Conservation (phyloP, 2,888 invertebrate species). For the Elgonia sp. region DNA sequence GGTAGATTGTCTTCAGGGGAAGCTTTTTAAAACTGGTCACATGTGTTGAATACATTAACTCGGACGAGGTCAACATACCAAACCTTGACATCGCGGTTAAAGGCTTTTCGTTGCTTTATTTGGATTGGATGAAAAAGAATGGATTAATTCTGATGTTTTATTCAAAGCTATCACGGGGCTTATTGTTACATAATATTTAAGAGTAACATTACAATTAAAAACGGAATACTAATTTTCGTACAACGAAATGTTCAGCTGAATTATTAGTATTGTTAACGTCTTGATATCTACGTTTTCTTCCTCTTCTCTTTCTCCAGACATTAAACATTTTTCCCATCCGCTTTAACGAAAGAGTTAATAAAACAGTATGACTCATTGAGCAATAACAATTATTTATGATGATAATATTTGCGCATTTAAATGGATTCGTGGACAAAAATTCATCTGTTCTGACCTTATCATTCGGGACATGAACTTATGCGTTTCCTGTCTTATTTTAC, state of each 20-base stretch:
- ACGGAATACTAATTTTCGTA: background rate
- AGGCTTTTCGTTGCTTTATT: conserved; percentile 36
- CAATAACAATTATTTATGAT: conserved; percentile 24
- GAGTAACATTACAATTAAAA: background rate
- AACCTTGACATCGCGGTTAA: conserved; percentile 52
- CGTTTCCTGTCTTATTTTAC: background rate
- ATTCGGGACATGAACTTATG: background rate
- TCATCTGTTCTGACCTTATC: background rate
- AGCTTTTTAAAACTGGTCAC: conserved; percentile 68
- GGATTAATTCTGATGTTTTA: conserved; percentile 24
- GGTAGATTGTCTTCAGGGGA: conserved; percentile 49
- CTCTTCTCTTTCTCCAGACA: background rate
- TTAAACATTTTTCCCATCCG: background rate
- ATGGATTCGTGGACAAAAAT: conserved; percentile 4
- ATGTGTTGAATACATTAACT: conserved; percentile 67
- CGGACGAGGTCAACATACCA: conserved; percentile 57
- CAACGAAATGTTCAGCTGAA: background rate
- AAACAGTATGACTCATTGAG: conserved; percentile 13
- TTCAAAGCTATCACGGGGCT: background rate
- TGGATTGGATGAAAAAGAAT: background rate
- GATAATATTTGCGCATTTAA: conserved; percentile 44
- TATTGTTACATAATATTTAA: conserved; percentile 20
- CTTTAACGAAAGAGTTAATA: background rate
- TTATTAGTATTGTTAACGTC: too few relatives aligned
- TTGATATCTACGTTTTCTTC: too few relatives aligned